phyloP scores from a whole-genome alignment of 2,888 invertebrate species.

The Leptopilina drosophilae region DNA sequence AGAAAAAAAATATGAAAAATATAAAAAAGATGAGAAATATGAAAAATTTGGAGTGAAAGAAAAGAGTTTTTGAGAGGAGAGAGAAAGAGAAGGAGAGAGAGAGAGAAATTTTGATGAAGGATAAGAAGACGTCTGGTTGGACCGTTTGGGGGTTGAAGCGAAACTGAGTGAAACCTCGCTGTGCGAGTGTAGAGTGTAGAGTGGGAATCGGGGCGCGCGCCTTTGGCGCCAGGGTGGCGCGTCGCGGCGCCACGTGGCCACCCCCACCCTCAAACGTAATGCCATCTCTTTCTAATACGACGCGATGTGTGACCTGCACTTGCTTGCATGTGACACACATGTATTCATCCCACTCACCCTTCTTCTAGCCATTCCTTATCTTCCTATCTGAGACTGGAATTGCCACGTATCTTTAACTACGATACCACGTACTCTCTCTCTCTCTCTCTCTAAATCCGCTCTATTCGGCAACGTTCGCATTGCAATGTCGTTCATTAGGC shows the following conservation, averaged over 20 bases:
- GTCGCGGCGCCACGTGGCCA: conserved; percentile 76
- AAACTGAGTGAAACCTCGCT: conserved; percentile 64
- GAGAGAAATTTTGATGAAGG: not conserved
- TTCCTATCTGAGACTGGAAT: conserved; percentile 57
- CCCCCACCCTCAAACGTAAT: conserved; percentile 47
- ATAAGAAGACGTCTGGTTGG: conserved; percentile 58
- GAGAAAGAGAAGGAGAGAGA: no score
- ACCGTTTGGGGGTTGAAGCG: conserved; percentile 65
- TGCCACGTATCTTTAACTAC: conserved; percentile 52
- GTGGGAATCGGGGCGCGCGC: conserved; percentile 63
- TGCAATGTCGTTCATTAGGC: conserved; percentile 36
- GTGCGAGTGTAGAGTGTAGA: no score
- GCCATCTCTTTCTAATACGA: conserved; percentile 30
- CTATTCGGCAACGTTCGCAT: conserved; percentile 16
- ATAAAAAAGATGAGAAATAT: no score
- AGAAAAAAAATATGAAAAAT: no score
- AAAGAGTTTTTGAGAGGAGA: conserved; percentile 4
- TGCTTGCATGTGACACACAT: conserved; percentile 41
- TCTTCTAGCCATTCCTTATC: conserved; percentile 48
- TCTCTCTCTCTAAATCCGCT: conserved; percentile 1
- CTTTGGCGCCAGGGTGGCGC: conserved; percentile 75
- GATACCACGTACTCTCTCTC: conserved; percentile 34
- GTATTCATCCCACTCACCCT: conserved; percentile 38
- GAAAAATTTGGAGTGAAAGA: not conserved
- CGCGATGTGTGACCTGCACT: conserved; percentile 36